phyloP scores from a whole-genome alignment of 92 coral and sea anemone species.

The Phenganax marumi region DNA sequence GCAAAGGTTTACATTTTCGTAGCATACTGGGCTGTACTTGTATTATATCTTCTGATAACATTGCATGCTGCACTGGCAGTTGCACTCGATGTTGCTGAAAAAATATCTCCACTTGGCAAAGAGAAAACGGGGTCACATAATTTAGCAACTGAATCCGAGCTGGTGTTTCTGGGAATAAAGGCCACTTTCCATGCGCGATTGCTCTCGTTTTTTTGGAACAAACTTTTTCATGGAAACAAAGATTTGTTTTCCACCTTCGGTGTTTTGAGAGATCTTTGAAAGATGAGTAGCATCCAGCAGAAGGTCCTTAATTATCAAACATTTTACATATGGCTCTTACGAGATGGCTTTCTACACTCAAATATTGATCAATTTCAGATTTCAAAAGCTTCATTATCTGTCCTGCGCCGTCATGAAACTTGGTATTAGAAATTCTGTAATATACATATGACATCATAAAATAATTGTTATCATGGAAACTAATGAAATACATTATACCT shows the following conservation, averaged over 20 bases:
- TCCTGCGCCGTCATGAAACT: too few relatives aligned
- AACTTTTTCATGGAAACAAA: conserved; percentile 14
- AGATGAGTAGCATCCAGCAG: too few relatives aligned
- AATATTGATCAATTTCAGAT: too few relatives aligned
- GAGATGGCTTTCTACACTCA: too few relatives aligned
- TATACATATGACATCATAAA: too few relatives aligned
- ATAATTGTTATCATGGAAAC: too few relatives aligned
- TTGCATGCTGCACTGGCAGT: not conserved
- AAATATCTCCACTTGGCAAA: conserved; percentile 7
- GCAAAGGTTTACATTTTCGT: not conserved
- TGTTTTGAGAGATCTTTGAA: not conserved
- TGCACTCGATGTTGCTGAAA: conserved; percentile 15
- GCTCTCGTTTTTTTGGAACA: conserved; percentile 20
- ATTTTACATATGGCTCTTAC: too few relatives aligned
- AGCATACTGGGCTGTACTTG: conserved; percentile 7
- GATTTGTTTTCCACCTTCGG: not conserved
- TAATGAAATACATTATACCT: too few relatives aligned
- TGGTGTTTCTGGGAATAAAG: conserved; percentile 1
- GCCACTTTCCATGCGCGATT: conserved; percentile 1
- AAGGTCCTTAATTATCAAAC: too few relatives aligned
- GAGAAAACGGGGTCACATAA: conserved; percentile 2
- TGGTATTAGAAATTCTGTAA: too few relatives aligned
- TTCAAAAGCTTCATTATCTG: too few relatives aligned
- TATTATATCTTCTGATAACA: conserved; percentile 2
- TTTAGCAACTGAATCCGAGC: not conserved